Base-by-base conservation (phyloP, 2,888 invertebrate species). In the Zonitis immaculata region DNA sequence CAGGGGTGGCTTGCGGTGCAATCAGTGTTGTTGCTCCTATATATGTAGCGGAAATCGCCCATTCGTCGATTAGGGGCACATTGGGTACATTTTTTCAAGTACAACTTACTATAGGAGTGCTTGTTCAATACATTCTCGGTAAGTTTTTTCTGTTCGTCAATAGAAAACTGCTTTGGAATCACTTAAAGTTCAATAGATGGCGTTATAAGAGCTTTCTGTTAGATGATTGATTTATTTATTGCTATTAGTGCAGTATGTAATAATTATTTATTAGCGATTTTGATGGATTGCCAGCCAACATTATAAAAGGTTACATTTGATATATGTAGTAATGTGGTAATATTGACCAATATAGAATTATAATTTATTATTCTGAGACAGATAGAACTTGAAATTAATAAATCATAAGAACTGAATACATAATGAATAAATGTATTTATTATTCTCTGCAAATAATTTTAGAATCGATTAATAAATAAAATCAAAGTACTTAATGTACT, bases 1-100 rank as follows among this genome's bases (percentile, higher is more conserved):
- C 83, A 8, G 88, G 88, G 0, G 73, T 84, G 44, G 83, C 84
- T 0, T 75, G 80, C 4, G 84, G 85, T 0, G 83, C 84, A 0
- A 78, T 82, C 44, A 84, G 85, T 58, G 82, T 85, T 42, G 80
- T 81, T 44, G 82, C 82, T 11, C 87, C 87, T 0, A 82, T 86
- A 32, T 85, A 84, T 68, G 78, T 84, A 6, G 80, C 80, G 6
- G 88, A 89, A 66, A 80, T 86, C 28, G 80, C 87, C 0, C 83
- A 86, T 56, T 77, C 79, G 22, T 77, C 80, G 3, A 74, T 82
- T 16, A 75, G 87, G n/a, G 83, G 86, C 0, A 78, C 83, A 0
- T 73, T 88, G 3, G 87, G 85, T 25, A 82, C 85, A 42, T 82
- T 85, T 61, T 85, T 85, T 64, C 87, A 88, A 67, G 79, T 88